Evolutionary conservation across 1,140 invertebrate species (phyloP).

Genomic region (Pseudomyrmex pallidus): DNA sequence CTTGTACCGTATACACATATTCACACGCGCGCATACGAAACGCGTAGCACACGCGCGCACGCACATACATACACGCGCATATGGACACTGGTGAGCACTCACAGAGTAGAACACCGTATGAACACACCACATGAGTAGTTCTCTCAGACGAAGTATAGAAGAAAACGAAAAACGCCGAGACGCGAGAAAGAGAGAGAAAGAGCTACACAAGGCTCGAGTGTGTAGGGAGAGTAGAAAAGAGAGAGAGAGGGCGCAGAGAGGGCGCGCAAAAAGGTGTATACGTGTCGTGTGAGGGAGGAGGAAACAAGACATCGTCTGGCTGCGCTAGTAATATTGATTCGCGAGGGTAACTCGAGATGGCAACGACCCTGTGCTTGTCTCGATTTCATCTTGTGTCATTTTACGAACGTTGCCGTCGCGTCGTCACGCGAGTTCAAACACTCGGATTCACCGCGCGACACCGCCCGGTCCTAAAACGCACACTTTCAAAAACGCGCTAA

Average conservation of each 20-base stretch:
- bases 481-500: slow-evolving; percentile 14
- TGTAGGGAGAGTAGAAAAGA: not conserved
- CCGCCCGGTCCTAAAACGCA: slow-evolving; percentile 72
- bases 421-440: slow-evolving; percentile 67
- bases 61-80: slow-evolving; percentile 27
- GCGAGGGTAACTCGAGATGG: slow-evolving; percentile 80
- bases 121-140: slow-evolving; percentile 22
- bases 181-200: slow-evolving; percentile 45
- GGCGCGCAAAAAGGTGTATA: slow-evolving; percentile 38
- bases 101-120: slow-evolving; percentile 47
- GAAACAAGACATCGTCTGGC: slow-evolving; percentile 63
- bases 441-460: slow-evolving; percentile 67
- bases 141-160: slow-evolving; percentile 19
- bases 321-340: slow-evolving; percentile 80
- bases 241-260: slow-evolving; percentile 24
- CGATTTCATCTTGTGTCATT: slow-evolving; percentile 10
- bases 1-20: not conserved
- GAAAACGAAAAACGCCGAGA: slow-evolving; percentile 38
- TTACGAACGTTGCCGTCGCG: slow-evolving; percentile 56
- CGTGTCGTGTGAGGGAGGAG: slow-evolving; percentile 63
- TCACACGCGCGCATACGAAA: not conserved
- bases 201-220: slow-evolving; percentile 49
- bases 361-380: slow-evolving; percentile 80
- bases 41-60: slow-evolving; percentile 1
- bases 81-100: slow-evolving; percentile 45